phyloP scores from a whole-genome alignment of 2,888 invertebrate genomes.

The Hirtodrosophila confusa region DNA sequence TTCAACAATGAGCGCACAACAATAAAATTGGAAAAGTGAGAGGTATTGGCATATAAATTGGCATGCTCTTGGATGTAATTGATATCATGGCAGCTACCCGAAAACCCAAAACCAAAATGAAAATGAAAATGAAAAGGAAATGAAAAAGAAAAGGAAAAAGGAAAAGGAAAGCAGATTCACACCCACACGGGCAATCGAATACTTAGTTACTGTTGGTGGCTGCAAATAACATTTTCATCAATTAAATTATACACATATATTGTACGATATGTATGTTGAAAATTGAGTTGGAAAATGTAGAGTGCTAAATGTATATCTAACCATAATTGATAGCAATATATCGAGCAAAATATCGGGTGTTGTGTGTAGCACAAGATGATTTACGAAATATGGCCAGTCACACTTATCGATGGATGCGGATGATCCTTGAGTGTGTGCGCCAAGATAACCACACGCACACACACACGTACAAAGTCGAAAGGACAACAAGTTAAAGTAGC shows the following conservation, averaged over 20 bases:
- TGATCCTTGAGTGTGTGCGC: neutral
- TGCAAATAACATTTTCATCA: constrained; percentile 76
- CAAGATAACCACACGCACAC: constrained; percentile 3
- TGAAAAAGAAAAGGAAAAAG: constrained; percentile 6
- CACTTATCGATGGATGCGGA: constrained; percentile 30
- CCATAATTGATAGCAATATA: constrained; percentile 62
- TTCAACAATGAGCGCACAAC: constrained; percentile 37
- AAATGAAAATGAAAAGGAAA: constrained; percentile 20
- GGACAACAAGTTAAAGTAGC: constrained; percentile 43
- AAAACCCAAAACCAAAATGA: constrained; percentile 26
- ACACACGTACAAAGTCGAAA: constrained; percentile 24
- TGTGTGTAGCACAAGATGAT: constrained; percentile 38
- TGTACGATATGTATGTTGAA: constrained; percentile 6
- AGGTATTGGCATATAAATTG: constrained; percentile 67
- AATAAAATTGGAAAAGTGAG: constrained; percentile 42
- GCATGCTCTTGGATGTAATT: constrained; percentile 68
- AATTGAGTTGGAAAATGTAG: constrained; percentile 48
- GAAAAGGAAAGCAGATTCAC: neutral
- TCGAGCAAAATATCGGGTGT: constrained; percentile 29
- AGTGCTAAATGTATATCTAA: constrained; percentile 72
- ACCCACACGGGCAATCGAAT: constrained; percentile 18
- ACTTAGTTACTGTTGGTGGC: constrained; percentile 51
- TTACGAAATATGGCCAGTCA: constrained; percentile 34
- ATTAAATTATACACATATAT: constrained; percentile 55
- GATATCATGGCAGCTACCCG: constrained; percentile 59